Evolutionary conservation across 2,113 vertebrate genomes (phyloP).

Genomic region (Hyla sarda): DNA sequence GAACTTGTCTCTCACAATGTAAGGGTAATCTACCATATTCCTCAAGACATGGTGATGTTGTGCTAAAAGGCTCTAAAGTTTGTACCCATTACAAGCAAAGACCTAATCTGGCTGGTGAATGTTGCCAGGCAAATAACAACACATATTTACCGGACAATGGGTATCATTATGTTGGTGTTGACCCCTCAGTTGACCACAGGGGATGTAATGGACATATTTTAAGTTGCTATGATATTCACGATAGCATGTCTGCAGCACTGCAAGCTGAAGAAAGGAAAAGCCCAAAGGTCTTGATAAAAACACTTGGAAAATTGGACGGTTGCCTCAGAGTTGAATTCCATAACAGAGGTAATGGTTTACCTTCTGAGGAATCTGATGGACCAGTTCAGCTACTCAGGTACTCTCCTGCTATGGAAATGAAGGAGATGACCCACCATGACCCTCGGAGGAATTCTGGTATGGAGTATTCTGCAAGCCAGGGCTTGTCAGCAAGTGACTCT

Average conservation of each 20-base stretch:
- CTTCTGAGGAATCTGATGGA: conserved; percentile 73
- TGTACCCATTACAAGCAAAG: conserved; percentile 70
- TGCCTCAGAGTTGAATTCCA: conserved; percentile 93
- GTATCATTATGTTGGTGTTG: conserved; percentile 72
- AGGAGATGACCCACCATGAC: conserved; percentile 67
- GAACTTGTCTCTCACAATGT: conserved; percentile 87
- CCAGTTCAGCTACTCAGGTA: conserved; percentile 91
- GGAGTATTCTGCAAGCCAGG: conserved; percentile 68
- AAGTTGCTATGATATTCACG: conserved; percentile 72
- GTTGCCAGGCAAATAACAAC: conserved; percentile 61
- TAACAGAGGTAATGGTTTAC: conserved; percentile 72
- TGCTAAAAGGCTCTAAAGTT: conserved; percentile 75
- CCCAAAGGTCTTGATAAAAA: conserved; percentile 93
- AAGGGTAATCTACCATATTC: conserved; percentile 85
- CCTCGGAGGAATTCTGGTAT: conserved; percentile 69
- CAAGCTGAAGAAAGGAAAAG: conserved; percentile 81
- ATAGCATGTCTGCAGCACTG: conserved; percentile 64
- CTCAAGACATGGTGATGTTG: conserved; percentile 76
- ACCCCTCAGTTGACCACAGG: conserved; percentile 64
- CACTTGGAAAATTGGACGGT: conserved; percentile 83
- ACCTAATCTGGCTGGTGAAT: conserved; percentile 67
- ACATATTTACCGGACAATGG: conserved; percentile 74
- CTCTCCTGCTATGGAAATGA: conserved; percentile 79
- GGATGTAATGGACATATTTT: conserved; percentile 76
- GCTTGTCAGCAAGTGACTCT: conserved; percentile 73